Conservation (phyloP, 2,113 vertebrate species). For the Garra rufa region DNA sequence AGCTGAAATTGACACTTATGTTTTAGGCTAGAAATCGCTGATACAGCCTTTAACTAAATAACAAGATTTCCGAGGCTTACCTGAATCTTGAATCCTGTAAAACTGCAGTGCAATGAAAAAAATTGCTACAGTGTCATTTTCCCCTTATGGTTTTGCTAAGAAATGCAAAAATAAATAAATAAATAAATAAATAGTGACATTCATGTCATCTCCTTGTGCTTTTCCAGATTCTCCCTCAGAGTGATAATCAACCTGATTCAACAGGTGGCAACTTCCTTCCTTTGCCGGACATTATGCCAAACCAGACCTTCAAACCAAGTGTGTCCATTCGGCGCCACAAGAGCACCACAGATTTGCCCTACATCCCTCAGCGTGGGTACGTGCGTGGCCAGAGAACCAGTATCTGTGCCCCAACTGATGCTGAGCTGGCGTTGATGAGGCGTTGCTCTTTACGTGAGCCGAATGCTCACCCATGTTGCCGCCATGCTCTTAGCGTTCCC, state of each 20-base stretch:
- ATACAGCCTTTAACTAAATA: too few relatives aligned
- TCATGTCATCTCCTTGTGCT: background rate
- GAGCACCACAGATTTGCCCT: slow-evolving; percentile 59
- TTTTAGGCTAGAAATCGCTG: too few relatives aligned
- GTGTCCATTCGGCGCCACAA: slow-evolving; percentile 47
- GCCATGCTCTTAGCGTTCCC: slow-evolving; percentile 58
- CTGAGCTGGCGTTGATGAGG: slow-evolving; percentile 53
- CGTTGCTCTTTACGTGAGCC: slow-evolving; percentile 58
- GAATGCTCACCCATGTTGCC: slow-evolving; percentile 22
- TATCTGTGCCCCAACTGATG: slow-evolving; percentile 26
- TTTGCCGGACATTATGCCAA: slow-evolving; percentile 52
- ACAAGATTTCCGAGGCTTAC: background rate
- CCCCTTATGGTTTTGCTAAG: background rate
- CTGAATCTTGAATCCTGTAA: background rate
- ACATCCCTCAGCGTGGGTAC: slow-evolving; percentile 31
- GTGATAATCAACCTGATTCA: background rate
- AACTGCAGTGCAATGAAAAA: background rate
- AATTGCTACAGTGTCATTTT: background rate
- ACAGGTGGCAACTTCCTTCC: slow-evolving; percentile 7
- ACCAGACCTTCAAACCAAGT: background rate
- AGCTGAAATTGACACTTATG: too few relatives aligned
- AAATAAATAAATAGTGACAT: background rate
- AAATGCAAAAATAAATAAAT: background rate
- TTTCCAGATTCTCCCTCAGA: background rate
- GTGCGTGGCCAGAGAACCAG: slow-evolving; percentile 32